phyloP scores from a whole-genome alignment of 2,888 invertebrate genomes.

The Drepana falcataria region DNA sequence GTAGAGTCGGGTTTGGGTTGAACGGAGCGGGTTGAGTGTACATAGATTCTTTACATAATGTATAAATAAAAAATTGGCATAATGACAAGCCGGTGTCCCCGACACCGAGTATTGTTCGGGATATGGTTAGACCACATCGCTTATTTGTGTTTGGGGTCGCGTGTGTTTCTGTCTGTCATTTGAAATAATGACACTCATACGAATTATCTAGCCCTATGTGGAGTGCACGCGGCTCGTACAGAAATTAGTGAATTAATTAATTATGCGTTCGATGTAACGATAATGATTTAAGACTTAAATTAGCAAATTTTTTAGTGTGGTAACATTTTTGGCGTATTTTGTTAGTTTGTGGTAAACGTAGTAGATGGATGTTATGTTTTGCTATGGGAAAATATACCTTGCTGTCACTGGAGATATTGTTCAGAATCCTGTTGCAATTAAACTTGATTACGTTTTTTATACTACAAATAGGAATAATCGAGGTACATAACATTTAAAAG shows the following conservation, averaged over 20 bases:
- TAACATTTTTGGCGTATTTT: slow-evolving; percentile 58
- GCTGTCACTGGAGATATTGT: slow-evolving; percentile 31
- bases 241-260: slow-evolving; percentile 57
- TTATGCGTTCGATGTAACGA: slow-evolving; percentile 46
- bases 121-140: slow-evolving; percentile 69
- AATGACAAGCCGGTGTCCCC: slow-evolving; percentile 25
- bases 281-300: slow-evolving; percentile 48
- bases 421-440: not conserved
- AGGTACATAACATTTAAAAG: too few species aligned
- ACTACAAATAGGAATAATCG: too few species aligned
- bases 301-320: slow-evolving; percentile 74
- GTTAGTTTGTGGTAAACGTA: slow-evolving; percentile 63
- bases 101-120: slow-evolving; percentile 42
- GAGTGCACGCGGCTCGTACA: slow-evolving; percentile 42
- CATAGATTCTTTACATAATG: slow-evolving; percentile 41
- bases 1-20: slow-evolving; percentile 44
- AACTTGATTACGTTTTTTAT: too few species aligned
- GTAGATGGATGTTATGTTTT: slow-evolving; percentile 64
- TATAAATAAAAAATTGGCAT: slow-evolving; percentile 40
- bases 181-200: slow-evolving; percentile 39
- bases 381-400: slow-evolving; percentile 38
- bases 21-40: slow-evolving; percentile 69
- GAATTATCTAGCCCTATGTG: slow-evolving; percentile 51
- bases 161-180: slow-evolving; percentile 39
- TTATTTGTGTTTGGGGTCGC: slow-evolving; percentile 46